phyloP scores from a whole-genome alignment of 2,888 invertebrate species.

The Drosophila prolongata region DNA sequence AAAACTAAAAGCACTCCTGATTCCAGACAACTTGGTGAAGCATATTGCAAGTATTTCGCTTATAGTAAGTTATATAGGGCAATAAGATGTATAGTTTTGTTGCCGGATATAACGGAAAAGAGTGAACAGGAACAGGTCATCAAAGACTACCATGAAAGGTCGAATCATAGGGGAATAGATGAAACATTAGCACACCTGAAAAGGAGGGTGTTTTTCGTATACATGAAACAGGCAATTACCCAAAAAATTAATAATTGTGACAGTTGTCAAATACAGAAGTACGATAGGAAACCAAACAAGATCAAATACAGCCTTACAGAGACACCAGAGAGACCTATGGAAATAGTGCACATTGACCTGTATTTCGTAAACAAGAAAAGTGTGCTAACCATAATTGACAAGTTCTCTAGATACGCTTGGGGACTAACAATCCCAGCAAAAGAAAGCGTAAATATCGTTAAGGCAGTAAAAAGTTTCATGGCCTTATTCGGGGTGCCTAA shows the following conservation, averaged over 20 bases:
- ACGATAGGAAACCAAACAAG: conserved; percentile 16
- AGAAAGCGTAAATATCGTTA: conserved; percentile 13
- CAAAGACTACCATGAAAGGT: not conserved
- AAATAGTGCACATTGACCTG: not conserved
- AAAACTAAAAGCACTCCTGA: not conserved
- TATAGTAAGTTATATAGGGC: conserved; percentile 8
- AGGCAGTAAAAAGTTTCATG: conserved; percentile 29
- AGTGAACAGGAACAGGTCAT: conserved; percentile 5
- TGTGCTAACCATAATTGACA: no score
- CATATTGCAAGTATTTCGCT: conserved; percentile 10
- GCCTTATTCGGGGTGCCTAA: conserved; percentile 29
- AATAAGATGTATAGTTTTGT: conserved; percentile 4
- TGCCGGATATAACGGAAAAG: conserved; percentile 1
- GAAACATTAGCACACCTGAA: conserved; percentile 6
- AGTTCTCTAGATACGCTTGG: no score
- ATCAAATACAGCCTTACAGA: conserved; percentile 8
- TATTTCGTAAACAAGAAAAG: no score
- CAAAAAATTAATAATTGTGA: conserved; percentile 8
- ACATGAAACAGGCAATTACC: conserved; percentile 13
- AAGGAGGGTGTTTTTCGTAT: conserved; percentile 16
- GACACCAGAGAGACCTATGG: conserved; percentile 2
- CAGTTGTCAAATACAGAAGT: conserved; percentile 15
- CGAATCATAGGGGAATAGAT: not conserved
- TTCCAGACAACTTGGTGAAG: conserved; percentile 3
- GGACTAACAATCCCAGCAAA: no score